These are phyloP conservation scores for Chrysolina haemoptera DNA, from an alignment of 2,888 invertebrate species.

Conservation along the genomic window DNA sequence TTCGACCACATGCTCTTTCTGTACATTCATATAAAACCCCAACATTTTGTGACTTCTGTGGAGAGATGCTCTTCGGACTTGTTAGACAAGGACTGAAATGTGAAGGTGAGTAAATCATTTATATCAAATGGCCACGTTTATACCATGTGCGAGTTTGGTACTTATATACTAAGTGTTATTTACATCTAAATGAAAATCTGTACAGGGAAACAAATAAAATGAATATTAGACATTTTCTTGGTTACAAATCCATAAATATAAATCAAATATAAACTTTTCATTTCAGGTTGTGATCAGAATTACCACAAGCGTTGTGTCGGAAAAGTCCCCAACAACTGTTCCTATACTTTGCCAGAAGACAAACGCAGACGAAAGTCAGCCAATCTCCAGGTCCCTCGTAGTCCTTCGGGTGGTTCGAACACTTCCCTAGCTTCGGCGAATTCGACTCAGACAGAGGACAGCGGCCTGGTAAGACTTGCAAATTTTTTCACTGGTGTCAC, in stretches of 20 bases:
- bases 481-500: constrained; percentile 68
- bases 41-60: constrained; percentile 99
- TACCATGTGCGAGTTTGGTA: too few relatives aligned
- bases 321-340: constrained; percentile 98
- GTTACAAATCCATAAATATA: too few relatives aligned
- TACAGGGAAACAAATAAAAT: too few relatives aligned
- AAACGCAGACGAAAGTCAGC: constrained; percentile 68
- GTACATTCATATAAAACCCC: constrained; percentile 99
- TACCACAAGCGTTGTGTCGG: constrained; percentile 98
- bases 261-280: constrained; percentile 21
- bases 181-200: too few relatives aligned
- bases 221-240: too few relatives aligned
- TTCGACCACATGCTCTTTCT: constrained; percentile 92
- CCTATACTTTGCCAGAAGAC: constrained; percentile 70
- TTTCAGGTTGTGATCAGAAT: constrained; percentile 93
- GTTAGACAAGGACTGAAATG: constrained; percentile 99
- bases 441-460: constrained; percentile 71
- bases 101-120: constrained; percentile 80
- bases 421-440: constrained; percentile 77
- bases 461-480: constrained; percentile 83
- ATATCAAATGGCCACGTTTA: too few relatives aligned
- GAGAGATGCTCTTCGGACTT: constrained; percentile 98
- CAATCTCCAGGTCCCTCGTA: constrained; percentile 74
- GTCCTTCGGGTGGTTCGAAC: constrained; percentile 83
- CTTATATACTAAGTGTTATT: too few relatives aligned